phyloP scores from a whole-genome alignment of 2,888 invertebrate species.

The Pandemis corylana region DNA sequence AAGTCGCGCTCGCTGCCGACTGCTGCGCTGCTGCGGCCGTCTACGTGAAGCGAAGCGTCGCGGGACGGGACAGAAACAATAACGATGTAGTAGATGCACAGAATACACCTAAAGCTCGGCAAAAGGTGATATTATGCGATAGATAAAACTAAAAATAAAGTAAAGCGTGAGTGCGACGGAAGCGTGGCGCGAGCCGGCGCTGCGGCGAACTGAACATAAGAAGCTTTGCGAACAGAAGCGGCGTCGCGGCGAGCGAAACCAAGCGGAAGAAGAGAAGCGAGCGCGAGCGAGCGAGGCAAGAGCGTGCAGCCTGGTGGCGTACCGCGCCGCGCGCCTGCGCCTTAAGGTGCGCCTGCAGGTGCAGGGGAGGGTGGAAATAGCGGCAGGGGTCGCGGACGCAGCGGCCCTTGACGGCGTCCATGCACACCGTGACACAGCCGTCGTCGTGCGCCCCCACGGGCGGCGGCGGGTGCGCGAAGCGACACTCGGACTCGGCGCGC shows the following conservation, averaged over 20 bases:
- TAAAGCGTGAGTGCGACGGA: conserved; percentile 85
- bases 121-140: conserved; percentile 83
- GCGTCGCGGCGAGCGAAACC: conserved; percentile 81
- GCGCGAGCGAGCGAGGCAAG: conserved; percentile 72
- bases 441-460: conserved; percentile 98
- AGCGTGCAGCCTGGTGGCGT: conserved; percentile 89
- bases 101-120: conserved; percentile 85
- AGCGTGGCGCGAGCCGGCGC: conserved; percentile 80
- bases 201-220: conserved; percentile 78
- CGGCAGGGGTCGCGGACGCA: conserved; percentile 99
- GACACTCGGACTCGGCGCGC: conserved; percentile 98
- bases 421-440: conserved; percentile 99
- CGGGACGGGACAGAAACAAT: conserved; percentile 85
- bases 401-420: conserved; percentile 99
- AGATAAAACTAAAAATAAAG: conserved; percentile 81
- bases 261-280: conserved; percentile 83
- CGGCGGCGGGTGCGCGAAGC: conserved; percentile 99
- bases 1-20: conserved; percentile 87
- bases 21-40: conserved; percentile 85
- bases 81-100: conserved; percentile 85
- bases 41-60: conserved; percentile 85
- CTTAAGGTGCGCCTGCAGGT: conserved; percentile 99
- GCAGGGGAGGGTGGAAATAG: conserved; percentile 99
- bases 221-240: conserved; percentile 82
- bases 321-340: conserved; percentile 98